These are phyloP conservation scores for Uromys caudimaculatus DNA, from an alignment of 2,797 vertebrate genomes.

Conservation along the genomic window DNA sequence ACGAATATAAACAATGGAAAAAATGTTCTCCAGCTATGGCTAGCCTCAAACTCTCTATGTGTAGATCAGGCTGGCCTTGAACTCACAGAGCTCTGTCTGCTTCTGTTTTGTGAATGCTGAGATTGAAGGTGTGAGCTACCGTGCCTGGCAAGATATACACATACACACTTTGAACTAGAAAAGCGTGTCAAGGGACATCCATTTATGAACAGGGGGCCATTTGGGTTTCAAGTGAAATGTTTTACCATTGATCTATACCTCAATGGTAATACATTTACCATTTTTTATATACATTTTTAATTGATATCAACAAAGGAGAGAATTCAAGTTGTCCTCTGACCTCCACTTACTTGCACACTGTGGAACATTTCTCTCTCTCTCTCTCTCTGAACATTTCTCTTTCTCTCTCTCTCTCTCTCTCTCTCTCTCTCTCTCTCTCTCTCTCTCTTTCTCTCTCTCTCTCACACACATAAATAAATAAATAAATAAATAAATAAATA, in stretches of 20 bases:
- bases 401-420: too few relatives aligned
- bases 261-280: background rate
- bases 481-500: background rate
- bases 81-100: background rate
- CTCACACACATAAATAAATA: background rate
- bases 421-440: too few relatives aligned
- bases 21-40: background rate
- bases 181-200: background rate
- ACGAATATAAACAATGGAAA: background rate
- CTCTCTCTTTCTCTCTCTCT: background rate
- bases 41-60: background rate
- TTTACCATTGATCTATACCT: background rate
- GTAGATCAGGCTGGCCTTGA: background rate
- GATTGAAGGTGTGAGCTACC: background rate
- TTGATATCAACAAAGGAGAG: background rate
- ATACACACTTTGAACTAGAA: background rate
- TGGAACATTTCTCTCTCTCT: background rate
- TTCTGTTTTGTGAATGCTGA: background rate
- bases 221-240: background rate
- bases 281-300: background rate
- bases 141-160: background rate
- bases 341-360: background rate
- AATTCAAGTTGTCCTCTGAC: background rate
- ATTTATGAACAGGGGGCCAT: background rate
- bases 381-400: too few relatives aligned